Base-by-base conservation (phyloP, 1,140 invertebrate species). In the Halictus rubicundus region DNA sequence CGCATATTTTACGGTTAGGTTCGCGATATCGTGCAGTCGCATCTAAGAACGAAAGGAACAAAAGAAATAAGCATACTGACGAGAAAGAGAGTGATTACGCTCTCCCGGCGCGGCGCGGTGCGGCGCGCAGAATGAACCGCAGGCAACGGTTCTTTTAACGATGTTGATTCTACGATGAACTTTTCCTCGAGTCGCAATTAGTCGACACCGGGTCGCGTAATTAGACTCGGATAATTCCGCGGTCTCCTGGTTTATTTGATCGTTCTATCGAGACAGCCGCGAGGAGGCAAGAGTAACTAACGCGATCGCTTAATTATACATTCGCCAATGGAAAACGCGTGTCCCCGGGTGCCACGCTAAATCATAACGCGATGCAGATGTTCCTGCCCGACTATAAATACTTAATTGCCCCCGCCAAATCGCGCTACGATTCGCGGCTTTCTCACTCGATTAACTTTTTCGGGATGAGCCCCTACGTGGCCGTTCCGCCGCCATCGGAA, bases 121-220 rank as follows among this genome's bases (percentile, higher is more conserved):
- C 42, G 21, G 21, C n/a, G n/a, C n/a, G n/a, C n/a, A 14, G 19
- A 54, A 57, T 9, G 6, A 7, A 0, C 1, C 19, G 16, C n/a
- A 21, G 21, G 25, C 61, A 25, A n/a, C 27, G 46, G 61, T 65
- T 65, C 12, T 32, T 32, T 74, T 60, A 77, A 77, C 21, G 64
- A 52, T 61, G 74, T 61, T 77, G 68, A 70, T 39, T 63, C 49
- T 77, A 25, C 66, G n/a, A 42, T 25, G 32, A 70, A 46, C 42
- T 77, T 77, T 12, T 77, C 57, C 66, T 77, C 57, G 12, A 42
- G 27, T 70, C 66, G 42, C 57, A 70, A 70, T 69, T 70, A 70
- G 42, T 8, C 16, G 4, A 23, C 42, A 25, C 42, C 68, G 46
- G 46, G 27, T 37, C 25, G 54, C 5, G 8, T 61, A 69, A 69